Conservation (phyloP, 2,888 invertebrate species). For the Synergus gifuensis region DNA sequence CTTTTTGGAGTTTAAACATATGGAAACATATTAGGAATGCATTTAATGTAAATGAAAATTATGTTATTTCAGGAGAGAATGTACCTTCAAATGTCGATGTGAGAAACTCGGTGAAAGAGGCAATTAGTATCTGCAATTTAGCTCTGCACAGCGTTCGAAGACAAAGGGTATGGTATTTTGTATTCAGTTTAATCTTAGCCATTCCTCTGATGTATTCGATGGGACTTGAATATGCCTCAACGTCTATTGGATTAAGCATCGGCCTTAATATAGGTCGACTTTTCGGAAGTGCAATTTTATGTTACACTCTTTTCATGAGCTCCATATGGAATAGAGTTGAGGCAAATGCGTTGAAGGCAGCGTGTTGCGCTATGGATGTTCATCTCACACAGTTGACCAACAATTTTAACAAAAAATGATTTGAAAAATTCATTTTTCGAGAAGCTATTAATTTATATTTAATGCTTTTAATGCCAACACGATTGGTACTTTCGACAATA, state of each 20-base stretch:
- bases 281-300: slow-evolving; percentile 82
- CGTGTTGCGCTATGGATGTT: slow-evolving; percentile 85
- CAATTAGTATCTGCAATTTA: slow-evolving; percentile 81
- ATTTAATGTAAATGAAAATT: slow-evolving; percentile 13
- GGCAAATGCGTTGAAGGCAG: slow-evolving; percentile 87
- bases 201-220: slow-evolving; percentile 73
- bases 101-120: slow-evolving; percentile 79
- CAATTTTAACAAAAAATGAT: slow-evolving; percentile 52
- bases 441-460: not conserved
- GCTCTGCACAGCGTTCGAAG: slow-evolving; percentile 79
- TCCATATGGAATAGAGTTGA: slow-evolving; percentile 91
- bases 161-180: slow-evolving; percentile 80
- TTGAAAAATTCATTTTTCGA: slow-evolving; percentile 40
- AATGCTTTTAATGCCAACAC: slow-evolving; percentile 2
- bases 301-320: slow-evolving; percentile 88
- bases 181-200: slow-evolving; percentile 79
- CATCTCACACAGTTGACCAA: slow-evolving; percentile 66
- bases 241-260: slow-evolving; percentile 71
- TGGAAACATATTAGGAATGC: not conserved
- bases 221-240: slow-evolving; percentile 65
- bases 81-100: slow-evolving; percentile 59
- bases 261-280: slow-evolving; percentile 82
- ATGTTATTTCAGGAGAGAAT: slow-evolving; percentile 59
- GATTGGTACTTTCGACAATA: not conserved
- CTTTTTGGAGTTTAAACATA: slow-evolving; percentile 4